A percentile compares a stretch with the other conserved stretches of the same genome.
Evolutionary conservation across 2,113 vertebrate species (phyloP).

Genomic region (Paedocypris sp.): DNA sequence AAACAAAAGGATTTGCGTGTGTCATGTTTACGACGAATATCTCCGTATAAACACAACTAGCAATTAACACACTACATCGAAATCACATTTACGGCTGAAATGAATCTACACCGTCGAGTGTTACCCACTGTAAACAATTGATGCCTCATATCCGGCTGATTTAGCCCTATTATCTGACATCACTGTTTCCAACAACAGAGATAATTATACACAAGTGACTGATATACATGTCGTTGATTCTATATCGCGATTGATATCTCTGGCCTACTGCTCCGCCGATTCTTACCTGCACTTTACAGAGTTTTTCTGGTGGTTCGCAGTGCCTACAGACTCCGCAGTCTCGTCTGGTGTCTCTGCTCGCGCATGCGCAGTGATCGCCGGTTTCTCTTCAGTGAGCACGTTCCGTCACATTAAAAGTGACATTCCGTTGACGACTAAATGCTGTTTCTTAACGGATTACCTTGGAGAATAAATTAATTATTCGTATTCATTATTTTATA

Average conservation of each 20-base stretch:
- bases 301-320: background rate
- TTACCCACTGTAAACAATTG: background rate
- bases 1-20: conserved; percentile 5
- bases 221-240: background rate
- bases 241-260: too few relatives aligned
- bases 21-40: background rate
- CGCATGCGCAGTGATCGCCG: conserved; percentile 48
- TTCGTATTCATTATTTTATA: too few relatives aligned
- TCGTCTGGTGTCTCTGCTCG: conserved; percentile 38
- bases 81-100: background rate
- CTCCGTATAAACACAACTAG: background rate
- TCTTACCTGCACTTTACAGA: conserved; percentile 5
- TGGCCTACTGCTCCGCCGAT: background rate
- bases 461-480: too few relatives aligned
- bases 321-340: conserved; percentile 18
- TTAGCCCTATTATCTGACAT: background rate
- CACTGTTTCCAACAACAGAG: background rate
- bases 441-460: too few relatives aligned
- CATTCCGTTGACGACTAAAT: too few relatives aligned
- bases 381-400: background rate
- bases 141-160: background rate
- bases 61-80: background rate
- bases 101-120: background rate
- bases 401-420: background rate
- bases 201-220: background rate